Conservation (phyloP, 2,113 vertebrate genomes). For the Chaenogobius annularis region DNA sequence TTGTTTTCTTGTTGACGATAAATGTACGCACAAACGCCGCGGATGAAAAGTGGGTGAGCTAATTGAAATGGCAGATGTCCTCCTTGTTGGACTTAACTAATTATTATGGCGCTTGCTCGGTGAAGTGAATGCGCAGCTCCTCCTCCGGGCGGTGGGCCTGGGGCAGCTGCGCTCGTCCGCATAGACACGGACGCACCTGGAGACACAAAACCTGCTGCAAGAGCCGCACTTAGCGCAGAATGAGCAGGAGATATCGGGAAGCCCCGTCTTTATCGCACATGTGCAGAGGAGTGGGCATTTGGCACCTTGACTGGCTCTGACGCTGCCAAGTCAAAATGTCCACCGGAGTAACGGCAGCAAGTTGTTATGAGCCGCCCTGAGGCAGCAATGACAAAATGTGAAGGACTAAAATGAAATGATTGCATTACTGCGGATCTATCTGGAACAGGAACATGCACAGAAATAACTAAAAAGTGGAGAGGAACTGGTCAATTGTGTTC, state of each 20-base stretch:
- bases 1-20: slow-evolving; percentile 2
- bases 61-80: slow-evolving; percentile 51
- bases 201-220: not conserved
- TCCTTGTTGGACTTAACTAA: slow-evolving; percentile 17
- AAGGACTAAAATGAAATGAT: not conserved
- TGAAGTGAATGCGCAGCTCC: slow-evolving; percentile 25
- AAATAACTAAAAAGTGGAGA: not conserved
- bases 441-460: not conserved
- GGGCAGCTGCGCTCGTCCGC: slow-evolving; percentile 41
- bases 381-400: not conserved
- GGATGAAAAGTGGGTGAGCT: rapidly evolving
- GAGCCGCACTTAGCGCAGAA: slow-evolving; percentile 8
- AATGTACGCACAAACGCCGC: slow-evolving; percentile 8
- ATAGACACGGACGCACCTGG: not conserved
- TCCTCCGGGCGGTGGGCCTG: slow-evolving; percentile 48
- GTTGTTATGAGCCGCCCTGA: not conserved
- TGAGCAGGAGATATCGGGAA: slow-evolving; percentile 10
- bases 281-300: slow-evolving; percentile 3
- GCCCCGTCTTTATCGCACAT: slow-evolving; percentile 15
- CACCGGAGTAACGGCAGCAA: not conserved
- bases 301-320: not conserved
- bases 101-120: slow-evolving; percentile 33
- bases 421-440: not conserved
- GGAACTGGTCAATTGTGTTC: not conserved
- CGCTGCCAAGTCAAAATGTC: slow-evolving; percentile 1